Base-by-base conservation (phyloP, 1,140 invertebrate genomes). In the Lordiphosa collinella region DNA sequence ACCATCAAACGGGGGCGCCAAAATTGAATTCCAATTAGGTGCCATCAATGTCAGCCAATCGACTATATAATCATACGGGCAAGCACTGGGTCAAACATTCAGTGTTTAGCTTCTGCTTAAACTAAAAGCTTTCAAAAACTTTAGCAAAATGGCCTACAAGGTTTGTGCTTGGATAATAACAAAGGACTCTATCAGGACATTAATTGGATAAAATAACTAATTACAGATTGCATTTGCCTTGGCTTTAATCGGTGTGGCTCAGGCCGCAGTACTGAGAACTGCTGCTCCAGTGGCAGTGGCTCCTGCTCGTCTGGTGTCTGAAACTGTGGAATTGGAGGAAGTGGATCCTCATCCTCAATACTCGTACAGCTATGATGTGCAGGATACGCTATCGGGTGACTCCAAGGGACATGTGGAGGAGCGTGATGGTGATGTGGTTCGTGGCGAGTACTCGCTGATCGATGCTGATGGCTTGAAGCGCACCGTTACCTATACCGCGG, bases 381-480 rank as follows among this genome's bases (percentile, higher is more conserved):
- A 91, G 71, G 91, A 92, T 74, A 72, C 89, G 0, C 78, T 89
- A 58, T 92, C 90, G 31, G 91, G 92, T 14, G 91, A 92, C 72
- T 88, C 89, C 68, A 92, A 92, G 87, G 88, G 88, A 11, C 91
- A 92, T 55, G 87, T 91, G 71, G 91, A 92, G 89, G 90, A 88
- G 53, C 88, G 91, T 11, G 89, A 91, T 16, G 92, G 92, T 11
- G 91, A 92, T 57, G 74, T 90, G 2, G 91, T 92, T n/a, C 88
- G 87, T 36, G 85, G 66, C 14, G 63, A 69, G 56, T 67, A 75
- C 72, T 65, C 89, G 41, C 65, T 82, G 37, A 64, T 89, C 46
- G 89, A 90, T 52, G 66, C 78, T 22, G 78, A 82, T 65, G 89
- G 89, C n/a, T 75, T 71, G 43, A 73, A 47, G 44, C 67, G 89